A percentile compares a stretch with the other conserved stretches of the same genome.
These are phyloP conservation scores for Macrocentrus cingulum DNA, from an alignment of 1,140 invertebrate genomes.

Conservation along the genomic window DNA sequence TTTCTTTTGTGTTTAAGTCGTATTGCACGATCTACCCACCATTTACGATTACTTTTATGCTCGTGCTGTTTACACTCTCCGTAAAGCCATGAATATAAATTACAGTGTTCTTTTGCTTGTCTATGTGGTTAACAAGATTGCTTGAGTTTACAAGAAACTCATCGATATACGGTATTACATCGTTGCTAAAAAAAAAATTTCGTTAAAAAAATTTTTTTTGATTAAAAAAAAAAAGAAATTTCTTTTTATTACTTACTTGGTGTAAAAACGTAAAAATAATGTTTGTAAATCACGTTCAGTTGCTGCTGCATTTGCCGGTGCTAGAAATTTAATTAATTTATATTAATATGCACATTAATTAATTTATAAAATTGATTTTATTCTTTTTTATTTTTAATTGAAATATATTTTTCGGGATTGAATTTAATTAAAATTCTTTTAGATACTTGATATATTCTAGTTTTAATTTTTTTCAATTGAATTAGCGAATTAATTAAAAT, in stretches of 20 bases:
- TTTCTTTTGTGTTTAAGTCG: neutral
- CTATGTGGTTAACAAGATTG: slow-evolving; percentile 23
- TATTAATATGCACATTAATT: too few relatives aligned
- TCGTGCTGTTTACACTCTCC: slow-evolving; percentile 37
- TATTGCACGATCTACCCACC: slow-evolving; percentile 37
- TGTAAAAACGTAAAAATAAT: slow-evolving; percentile 37
- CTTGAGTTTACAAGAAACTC: slow-evolving; percentile 15
- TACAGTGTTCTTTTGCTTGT: slow-evolving; percentile 36
- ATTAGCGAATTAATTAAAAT: too few relatives aligned
- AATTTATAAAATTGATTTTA: too few relatives aligned
- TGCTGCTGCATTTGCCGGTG: too few relatives aligned
- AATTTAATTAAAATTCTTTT: too few relatives aligned
- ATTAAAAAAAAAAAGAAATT: too few relatives aligned
- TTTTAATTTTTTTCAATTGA: too few relatives aligned
- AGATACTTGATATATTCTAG: too few relatives aligned
- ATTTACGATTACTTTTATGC: slow-evolving; percentile 37
- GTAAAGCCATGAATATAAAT: slow-evolving; percentile 52
- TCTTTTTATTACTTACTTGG: slow-evolving; percentile 25
- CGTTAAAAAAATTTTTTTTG: neutral
- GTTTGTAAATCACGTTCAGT: slow-evolving; percentile 25
- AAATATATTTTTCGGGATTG: too few relatives aligned
- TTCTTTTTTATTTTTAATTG: too few relatives aligned
- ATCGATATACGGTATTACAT: slow-evolving; percentile 26
- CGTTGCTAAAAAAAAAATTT: slow-evolving; percentile 8
- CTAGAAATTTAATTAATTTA: too few relatives aligned